These are phyloP conservation scores for Pogonocherus hispidulus DNA, from an alignment of 2,888 invertebrate genomes.

Conservation along the genomic window DNA sequence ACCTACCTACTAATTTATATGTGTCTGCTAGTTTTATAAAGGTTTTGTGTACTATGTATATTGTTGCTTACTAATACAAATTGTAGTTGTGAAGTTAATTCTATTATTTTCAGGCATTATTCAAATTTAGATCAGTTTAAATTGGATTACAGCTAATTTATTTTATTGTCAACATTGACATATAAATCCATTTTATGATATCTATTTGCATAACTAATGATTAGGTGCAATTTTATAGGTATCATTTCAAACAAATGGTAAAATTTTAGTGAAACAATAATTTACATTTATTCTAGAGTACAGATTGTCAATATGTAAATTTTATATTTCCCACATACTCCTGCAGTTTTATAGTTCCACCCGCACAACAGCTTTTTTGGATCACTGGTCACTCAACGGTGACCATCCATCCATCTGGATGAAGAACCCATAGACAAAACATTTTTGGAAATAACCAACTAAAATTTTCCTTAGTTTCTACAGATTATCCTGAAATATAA, in stretches of 20 bases:
- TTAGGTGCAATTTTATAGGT: slow-evolving; percentile 10
- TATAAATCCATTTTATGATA: slow-evolving; percentile 20
- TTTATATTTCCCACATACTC: not conserved
- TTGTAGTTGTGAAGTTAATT: not conserved
- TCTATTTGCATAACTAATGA: slow-evolving; percentile 25
- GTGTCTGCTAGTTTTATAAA: too few relatives aligned
- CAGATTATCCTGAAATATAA: too few relatives aligned
- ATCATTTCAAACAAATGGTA: slow-evolving; percentile 1
- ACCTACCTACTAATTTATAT: too few relatives aligned
- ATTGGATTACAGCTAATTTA: slow-evolving; percentile 27
- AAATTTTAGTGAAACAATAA: slow-evolving; percentile 10
- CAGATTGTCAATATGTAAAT: slow-evolving; percentile 1
- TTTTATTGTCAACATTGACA: slow-evolving; percentile 6
- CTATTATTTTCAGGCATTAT: not conserved
- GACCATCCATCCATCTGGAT: too few relatives aligned
- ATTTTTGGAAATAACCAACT: too few relatives aligned
- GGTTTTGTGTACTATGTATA: too few relatives aligned
- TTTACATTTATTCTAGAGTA: not conserved
- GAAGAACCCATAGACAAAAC: too few relatives aligned
- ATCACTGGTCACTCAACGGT: too few relatives aligned
- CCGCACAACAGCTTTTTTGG: too few relatives aligned
- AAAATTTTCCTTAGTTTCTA: too few relatives aligned
- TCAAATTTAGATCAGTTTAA: slow-evolving; percentile 12
- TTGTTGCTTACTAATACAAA: slow-evolving; percentile 9
- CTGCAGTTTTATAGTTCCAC: too few relatives aligned